These are phyloP conservation scores for Okamejei kenojei DNA, from an alignment of 2,797 vertebrate genomes.

Conservation along the genomic window DNA sequence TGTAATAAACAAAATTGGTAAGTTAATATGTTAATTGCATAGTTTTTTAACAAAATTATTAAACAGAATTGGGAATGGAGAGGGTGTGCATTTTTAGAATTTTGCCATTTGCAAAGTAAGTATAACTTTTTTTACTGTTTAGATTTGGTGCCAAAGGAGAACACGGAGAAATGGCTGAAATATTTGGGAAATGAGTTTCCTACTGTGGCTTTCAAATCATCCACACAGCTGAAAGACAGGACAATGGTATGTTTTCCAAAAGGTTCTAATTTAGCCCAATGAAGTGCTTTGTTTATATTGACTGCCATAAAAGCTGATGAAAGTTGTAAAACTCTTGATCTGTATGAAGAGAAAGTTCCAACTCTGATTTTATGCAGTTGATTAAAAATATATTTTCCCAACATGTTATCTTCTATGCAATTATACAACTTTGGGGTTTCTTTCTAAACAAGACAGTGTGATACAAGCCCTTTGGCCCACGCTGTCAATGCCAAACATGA, in stretches of 20 bases:
- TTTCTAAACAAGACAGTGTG: not conserved
- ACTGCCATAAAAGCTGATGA: constrained; percentile 42
- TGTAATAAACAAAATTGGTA: constrained; percentile 89
- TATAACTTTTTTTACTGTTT: constrained; percentile 36
- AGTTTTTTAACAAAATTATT: not conserved
- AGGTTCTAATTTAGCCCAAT: not conserved
- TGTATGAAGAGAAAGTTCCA: constrained; percentile 48
- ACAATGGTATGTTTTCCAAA: constrained; percentile 47
- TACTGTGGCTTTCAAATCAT: constrained; percentile 77
- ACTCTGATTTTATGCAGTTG: constrained; percentile 49
- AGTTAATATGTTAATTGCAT: constrained; percentile 37
- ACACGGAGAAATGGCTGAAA: constrained; percentile 72
- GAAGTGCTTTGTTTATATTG: not conserved
- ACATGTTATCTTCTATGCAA: not conserved
- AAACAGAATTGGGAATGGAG: not conserved
- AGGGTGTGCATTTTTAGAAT: constrained; percentile 53
- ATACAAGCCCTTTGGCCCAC: too few relatives aligned
- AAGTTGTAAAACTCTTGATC: constrained; percentile 41
- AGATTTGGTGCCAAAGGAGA: constrained; percentile 87
- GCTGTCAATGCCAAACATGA: too few relatives aligned
- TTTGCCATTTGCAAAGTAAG: constrained; percentile 53
- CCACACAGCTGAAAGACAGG: constrained; percentile 61
- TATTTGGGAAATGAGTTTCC: constrained; percentile 77
- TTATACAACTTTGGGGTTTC: not conserved
- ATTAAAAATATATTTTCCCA: not conserved